Evolutionary conservation across 2,888 invertebrate species (phyloP).

Genomic region (Stenurella melanura): DNA sequence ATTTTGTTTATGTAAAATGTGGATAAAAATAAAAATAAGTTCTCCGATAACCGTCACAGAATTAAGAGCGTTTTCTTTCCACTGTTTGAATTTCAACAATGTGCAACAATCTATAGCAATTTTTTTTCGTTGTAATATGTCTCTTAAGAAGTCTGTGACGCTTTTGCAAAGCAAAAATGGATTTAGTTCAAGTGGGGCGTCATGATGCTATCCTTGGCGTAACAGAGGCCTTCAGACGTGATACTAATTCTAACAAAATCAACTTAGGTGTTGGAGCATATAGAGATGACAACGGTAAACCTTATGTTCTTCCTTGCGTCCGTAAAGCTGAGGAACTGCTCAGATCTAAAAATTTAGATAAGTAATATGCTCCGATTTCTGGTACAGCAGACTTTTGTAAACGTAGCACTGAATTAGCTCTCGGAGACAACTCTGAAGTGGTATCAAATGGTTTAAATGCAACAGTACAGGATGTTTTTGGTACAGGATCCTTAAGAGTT

Average conservation of each 20-base stretch:
- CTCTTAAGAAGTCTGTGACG: constrained; percentile 58
- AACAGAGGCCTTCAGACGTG: constrained; percentile 95
- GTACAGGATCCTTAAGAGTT: constrained; percentile 96
- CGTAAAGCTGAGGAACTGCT: constrained; percentile 88
- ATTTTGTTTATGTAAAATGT: no score
- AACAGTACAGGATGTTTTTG: constrained; percentile 93
- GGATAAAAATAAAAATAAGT: no score
- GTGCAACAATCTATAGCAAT: neutral
- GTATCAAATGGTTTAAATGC: constrained; percentile 82
- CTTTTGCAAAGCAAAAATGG: constrained; percentile 61
- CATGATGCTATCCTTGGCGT: constrained; percentile 99
- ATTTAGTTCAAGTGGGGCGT: constrained; percentile 92
- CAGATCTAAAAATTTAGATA: constrained; percentile 82
- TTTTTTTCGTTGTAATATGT: constrained; percentile 50
- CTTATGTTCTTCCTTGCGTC: constrained; percentile 94
- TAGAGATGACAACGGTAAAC: constrained; percentile 97
- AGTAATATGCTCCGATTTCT: constrained; percentile 96
- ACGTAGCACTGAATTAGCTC: constrained; percentile 89
- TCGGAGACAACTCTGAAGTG: constrained; percentile 85
- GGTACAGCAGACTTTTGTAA: constrained; percentile 90
- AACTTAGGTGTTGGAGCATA: constrained; percentile 98
- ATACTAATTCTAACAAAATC: constrained; percentile 93
- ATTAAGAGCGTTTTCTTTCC: no score
- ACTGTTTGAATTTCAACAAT: no score
- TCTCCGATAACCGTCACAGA: no score